Evolutionary conservation across 2,113 vertebrate species (phyloP), one percentile per base, ranked within the genome.

Genomic region (Prietella phreatophila): DNA sequence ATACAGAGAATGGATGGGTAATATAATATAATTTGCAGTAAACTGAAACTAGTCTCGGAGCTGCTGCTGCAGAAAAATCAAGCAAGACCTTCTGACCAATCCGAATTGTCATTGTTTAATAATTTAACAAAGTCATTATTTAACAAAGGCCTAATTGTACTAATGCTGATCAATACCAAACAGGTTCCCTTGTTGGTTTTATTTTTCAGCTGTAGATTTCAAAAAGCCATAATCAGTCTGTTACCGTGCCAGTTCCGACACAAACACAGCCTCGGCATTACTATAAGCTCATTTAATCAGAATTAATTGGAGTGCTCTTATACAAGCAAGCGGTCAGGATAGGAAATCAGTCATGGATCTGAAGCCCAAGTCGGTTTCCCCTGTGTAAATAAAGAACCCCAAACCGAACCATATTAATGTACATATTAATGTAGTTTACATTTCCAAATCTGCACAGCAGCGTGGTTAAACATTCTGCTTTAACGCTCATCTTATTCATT

Each of bases 261-360:
- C 69, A 73, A 20, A 85, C 15, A 27, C 30, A 36, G 30, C 53
- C 33, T 75, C n/a, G 19, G 67, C 67, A 36, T 36, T 71, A 9
- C 69, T 73, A 19, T 9, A 60, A 60, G 69, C 36, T n/a, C 25
- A 11, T 56, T 85, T 61, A 60, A 76, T 75, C 25, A 76, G 84
- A 58, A 75, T 36, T 75, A 85, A 75, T n/a, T 75, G 13, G 22
- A 75, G 69, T 39, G 53, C 69, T 76, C 55, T 85, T 76, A 5
- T 20, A 82, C n/a, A 69, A 39, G 69, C n/a, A 1, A 30, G 75
- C 17, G 17, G 61, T 14, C 19, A 55, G 22, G 22, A 83, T 33
- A 83, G 58, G 84, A 89, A 83, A 83, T 14, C 65, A 58, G 84
- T 65, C 53, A 79, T 79, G 11, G 19, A 82, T 83, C 67, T 65